A percentile compares a stretch with the other conserved stretches of the same genome.
Evolutionary conservation across 1,140 invertebrate genomes (phyloP).

Genomic region (Zaprionus vittiger): DNA sequence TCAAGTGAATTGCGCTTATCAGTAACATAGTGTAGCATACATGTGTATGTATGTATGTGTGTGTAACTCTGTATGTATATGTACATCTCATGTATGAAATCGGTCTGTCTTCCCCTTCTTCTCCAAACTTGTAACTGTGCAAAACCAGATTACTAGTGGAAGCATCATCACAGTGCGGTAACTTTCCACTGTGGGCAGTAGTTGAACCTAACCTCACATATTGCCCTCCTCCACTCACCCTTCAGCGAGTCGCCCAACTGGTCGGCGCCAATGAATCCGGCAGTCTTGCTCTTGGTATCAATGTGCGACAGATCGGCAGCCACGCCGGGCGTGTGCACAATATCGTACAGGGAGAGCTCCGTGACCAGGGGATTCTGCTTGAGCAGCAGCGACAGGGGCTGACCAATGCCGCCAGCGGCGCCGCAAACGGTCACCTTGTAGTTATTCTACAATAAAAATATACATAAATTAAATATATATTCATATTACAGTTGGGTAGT

Average conservation of each 20-base stretch:
- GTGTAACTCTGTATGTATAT: background rate
- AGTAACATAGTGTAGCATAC: background rate
- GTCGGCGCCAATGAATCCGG: constrained; percentile 91
- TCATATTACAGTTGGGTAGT: background rate
- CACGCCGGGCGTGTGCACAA: constrained; percentile 98
- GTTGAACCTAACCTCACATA: constrained; percentile 64
- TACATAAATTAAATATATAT: background rate
- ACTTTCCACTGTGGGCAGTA: constrained; percentile 38
- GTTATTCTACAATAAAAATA: constrained; percentile 66
- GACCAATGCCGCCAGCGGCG: constrained; percentile 98
- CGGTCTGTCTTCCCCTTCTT: background rate
- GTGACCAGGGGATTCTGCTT: constrained; percentile 95
- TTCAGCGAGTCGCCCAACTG: constrained; percentile 88
- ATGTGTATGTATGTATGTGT: background rate
- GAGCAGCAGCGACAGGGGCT: constrained; percentile 97
- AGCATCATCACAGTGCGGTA: constrained; percentile 3
- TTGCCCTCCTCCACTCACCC: constrained; percentile 79
- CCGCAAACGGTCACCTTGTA: constrained; percentile 97
- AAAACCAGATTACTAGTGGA: background rate
- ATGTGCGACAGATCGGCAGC: constrained; percentile 99
- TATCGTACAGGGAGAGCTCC: constrained; percentile 96
- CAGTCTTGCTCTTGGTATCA: constrained; percentile 93
- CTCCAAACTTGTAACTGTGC: background rate
- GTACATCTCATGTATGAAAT: background rate
- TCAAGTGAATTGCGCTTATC: constrained; percentile 25